phyloP scores from a whole-genome alignment of 2,797 vertebrate genomes.

The Tokudaia muenninki region DNA sequence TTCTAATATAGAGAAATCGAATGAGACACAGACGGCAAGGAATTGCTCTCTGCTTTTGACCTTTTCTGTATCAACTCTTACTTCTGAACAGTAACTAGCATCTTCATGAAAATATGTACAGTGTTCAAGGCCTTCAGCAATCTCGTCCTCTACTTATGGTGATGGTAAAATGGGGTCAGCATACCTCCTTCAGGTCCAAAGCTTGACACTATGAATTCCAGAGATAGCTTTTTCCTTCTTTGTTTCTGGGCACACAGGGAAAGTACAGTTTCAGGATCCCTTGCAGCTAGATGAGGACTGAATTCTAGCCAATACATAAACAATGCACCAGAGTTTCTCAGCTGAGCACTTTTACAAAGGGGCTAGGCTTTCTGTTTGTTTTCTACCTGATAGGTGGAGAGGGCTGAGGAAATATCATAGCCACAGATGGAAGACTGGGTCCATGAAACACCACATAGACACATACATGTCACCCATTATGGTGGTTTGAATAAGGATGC shows the following conservation, averaged over 20 bases:
- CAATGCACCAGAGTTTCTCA: background rate
- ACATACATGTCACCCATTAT: background rate
- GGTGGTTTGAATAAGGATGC: background rate
- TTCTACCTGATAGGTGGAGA: background rate
- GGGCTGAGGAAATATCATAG: background rate
- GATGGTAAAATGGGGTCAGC: background rate
- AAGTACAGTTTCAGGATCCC: constrained; percentile 3
- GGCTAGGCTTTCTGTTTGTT: background rate
- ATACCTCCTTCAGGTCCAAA: background rate
- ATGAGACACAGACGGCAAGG: background rate
- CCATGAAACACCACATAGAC: background rate
- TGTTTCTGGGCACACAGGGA: background rate
- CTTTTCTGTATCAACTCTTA: constrained; percentile 1
- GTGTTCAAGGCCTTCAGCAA: background rate
- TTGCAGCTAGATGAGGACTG: background rate
- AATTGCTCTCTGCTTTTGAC: background rate
- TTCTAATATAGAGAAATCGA: constrained; percentile 30
- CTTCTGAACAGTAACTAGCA: constrained; percentile 14
- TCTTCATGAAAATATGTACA: background rate
- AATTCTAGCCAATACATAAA: background rate
- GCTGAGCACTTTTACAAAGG: background rate
- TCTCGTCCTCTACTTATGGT: background rate
- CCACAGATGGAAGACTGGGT: background rate
- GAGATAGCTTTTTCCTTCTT: background rate
- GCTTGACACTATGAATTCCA: background rate